phyloP scores from a whole-genome alignment of 2,888 invertebrate genomes.

The Unio delphinus region DNA sequence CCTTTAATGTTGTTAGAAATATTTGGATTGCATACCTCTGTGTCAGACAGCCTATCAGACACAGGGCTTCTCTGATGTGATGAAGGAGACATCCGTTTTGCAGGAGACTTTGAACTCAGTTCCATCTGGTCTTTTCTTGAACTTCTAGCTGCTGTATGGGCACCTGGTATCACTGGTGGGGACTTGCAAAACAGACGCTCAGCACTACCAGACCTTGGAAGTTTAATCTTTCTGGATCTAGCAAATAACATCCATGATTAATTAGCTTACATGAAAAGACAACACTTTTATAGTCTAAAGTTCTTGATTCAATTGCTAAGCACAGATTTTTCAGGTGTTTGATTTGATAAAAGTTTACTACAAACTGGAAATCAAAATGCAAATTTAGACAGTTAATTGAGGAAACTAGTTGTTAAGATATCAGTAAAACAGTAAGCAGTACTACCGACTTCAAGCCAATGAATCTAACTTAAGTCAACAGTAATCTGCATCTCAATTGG shows the following conservation, averaged over 20 bases:
- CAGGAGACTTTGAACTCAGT: slow-evolving; percentile 9
- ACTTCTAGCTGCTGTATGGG: slow-evolving; percentile 8
- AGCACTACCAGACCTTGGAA: background rate
- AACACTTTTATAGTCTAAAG: background rate
- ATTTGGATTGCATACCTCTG: slow-evolving; percentile 25
- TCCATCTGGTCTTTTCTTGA: slow-evolving; percentile 23
- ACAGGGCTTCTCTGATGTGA: slow-evolving; percentile 14
- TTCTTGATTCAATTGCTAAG: too few relatives aligned
- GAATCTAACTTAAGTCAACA: background rate
- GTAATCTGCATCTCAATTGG: background rate
- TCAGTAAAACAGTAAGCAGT: too few relatives aligned
- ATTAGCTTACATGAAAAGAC: background rate
- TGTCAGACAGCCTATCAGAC: slow-evolving; percentile 34
- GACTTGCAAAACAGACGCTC: too few relatives aligned
- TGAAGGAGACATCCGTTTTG: slow-evolving; percentile 30
- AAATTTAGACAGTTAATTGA: too few relatives aligned
- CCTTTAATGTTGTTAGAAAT: too few relatives aligned
- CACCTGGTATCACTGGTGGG: too few relatives aligned
- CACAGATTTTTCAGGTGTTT: too few relatives aligned
- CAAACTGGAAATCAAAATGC: too few relatives aligned
- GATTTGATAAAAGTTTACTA: too few relatives aligned
- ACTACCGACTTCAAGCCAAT: too few relatives aligned
- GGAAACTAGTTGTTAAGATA: too few relatives aligned
- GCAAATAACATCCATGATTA: background rate
- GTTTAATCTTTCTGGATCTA: background rate